phyloP scores from a whole-genome alignment of 2,113 vertebrate genomes.

The Antechinus flavipes region DNA sequence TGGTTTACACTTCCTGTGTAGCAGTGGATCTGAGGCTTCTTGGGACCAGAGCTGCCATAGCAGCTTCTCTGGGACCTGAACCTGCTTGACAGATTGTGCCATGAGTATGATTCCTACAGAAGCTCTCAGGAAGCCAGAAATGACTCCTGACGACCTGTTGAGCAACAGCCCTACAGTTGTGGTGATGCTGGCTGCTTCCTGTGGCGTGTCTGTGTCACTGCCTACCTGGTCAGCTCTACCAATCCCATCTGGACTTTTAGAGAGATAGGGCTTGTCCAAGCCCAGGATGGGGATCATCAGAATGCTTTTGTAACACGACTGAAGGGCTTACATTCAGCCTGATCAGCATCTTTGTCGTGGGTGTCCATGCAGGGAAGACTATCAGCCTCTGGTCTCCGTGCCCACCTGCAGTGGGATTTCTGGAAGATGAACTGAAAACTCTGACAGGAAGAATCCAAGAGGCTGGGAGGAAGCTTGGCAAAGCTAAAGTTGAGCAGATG shows the following conservation, averaged over 20 bases:
- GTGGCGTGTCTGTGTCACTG: slow-evolving; percentile 95
- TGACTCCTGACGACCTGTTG: slow-evolving; percentile 98
- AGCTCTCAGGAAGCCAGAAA: slow-evolving; percentile 96
- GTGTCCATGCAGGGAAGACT: slow-evolving; percentile 97
- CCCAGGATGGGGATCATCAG: background rate
- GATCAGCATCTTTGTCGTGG: slow-evolving; percentile 93
- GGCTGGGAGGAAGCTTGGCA: slow-evolving; percentile 97
- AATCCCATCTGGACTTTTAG: background rate
- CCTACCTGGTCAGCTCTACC: slow-evolving; percentile 91
- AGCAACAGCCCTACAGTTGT: slow-evolving; percentile 98
- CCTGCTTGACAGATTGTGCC: slow-evolving; percentile 91
- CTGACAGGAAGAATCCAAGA: slow-evolving; percentile 94
- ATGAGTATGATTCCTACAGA: slow-evolving; percentile 97
- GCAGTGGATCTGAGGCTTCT: slow-evolving; percentile 98
- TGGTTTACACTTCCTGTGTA: slow-evolving; percentile 96
- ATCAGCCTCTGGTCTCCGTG: slow-evolving; percentile 97
- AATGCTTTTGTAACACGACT: background rate
- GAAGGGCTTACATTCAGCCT: slow-evolving; percentile 94
- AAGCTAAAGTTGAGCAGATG: slow-evolving; percentile 97
- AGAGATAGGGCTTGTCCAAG: background rate
- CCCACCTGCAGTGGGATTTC: slow-evolving; percentile 96
- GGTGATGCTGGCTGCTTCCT: slow-evolving; percentile 92
- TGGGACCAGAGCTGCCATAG: slow-evolving; percentile 92
- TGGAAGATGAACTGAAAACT: slow-evolving; percentile 90
- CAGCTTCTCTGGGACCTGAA: slow-evolving; percentile 92